Conservation (phyloP, 1,140 invertebrate species). For the Mya arenaria region DNA sequence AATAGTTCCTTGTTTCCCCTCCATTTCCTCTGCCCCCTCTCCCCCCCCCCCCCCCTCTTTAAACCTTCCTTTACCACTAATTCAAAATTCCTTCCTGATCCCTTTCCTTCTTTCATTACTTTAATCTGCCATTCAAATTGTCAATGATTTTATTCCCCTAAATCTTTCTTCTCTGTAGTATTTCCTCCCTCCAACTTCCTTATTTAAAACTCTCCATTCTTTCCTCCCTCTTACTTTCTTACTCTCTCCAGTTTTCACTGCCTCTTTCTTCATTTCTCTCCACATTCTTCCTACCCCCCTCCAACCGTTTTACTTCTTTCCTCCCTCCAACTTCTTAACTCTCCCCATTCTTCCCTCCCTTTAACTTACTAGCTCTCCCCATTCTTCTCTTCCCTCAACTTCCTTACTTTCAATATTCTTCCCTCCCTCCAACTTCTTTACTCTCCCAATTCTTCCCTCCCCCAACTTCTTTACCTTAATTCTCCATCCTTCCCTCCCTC, state of each 20-base stretch:
- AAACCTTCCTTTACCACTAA: not conserved
- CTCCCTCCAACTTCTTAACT: not conserved
- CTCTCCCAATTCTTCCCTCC: no score
- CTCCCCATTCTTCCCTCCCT: not conserved
- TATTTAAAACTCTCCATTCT: not conserved
- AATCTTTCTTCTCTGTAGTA: not conserved
- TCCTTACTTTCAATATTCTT: not conserved
- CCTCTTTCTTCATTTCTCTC: not conserved
- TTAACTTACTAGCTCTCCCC: not conserved
- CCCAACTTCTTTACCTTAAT: no score
- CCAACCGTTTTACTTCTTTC: not conserved
- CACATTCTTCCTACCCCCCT: not conserved
- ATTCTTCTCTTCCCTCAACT: not conserved
- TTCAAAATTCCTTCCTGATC: not conserved
- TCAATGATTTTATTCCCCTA: not conserved
- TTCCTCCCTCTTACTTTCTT: constrained; percentile 1
- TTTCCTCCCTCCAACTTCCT: not conserved
- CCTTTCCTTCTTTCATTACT: not conserved
- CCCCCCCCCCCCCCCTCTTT: not conserved
- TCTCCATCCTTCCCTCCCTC: no score
- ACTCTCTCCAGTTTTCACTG: not conserved
- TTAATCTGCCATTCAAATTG: not conserved
- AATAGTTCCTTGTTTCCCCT: not conserved
- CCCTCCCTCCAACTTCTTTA: no score
- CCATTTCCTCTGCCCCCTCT: not conserved